Base-by-base conservation (phyloP, 2,113 vertebrate genomes). In the Alligator sinensis region DNA sequence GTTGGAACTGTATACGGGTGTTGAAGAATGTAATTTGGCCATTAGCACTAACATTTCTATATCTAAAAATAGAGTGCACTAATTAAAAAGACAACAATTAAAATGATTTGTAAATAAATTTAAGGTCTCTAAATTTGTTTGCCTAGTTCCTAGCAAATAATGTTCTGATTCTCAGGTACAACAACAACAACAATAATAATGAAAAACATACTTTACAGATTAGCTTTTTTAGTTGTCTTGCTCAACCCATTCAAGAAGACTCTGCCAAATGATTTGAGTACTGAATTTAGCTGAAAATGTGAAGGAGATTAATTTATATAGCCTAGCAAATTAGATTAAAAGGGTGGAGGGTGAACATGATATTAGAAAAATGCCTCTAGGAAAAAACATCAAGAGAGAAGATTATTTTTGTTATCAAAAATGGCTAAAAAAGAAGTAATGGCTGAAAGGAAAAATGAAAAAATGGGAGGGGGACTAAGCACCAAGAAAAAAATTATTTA, bases 1-100 rank as follows among this genome's bases (percentile, higher is more conserved):
- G 28, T 16, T n/a, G 7, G 15, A 6, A 4, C 18, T 60, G 3
- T 22, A 3, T 25, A 24, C 0, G 0, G 14, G 25, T 25, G 13
- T 64, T 6, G 70, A 64, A 34, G 8, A 28, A 66, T 28, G n/a
- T 16, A 77, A 28, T 77, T 82, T 80, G 18, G 5, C 54, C 27
- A 77, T 82, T 82, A 59, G 61, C 4, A 21, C 54, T 68, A 27
- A 28, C 63, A 75, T 88, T 77, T 47, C 57, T 82, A n/a, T 0
- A 2, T 2, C 3, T 15, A 5, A 59, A 60, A 80, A 63, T 19
- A 88, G 77, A 84, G 4, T 5, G 63, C 18, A 9, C 59, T 47
- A 30, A 60, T 55, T 74, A 77, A 30, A 63, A 75, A 82, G 93
- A 77, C 11, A 75, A 6, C 11, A 15, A 4, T 68, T 58, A 28